phyloP scores from a whole-genome alignment of 2,888 invertebrate genomes.

The Crematogaster levior region DNA sequence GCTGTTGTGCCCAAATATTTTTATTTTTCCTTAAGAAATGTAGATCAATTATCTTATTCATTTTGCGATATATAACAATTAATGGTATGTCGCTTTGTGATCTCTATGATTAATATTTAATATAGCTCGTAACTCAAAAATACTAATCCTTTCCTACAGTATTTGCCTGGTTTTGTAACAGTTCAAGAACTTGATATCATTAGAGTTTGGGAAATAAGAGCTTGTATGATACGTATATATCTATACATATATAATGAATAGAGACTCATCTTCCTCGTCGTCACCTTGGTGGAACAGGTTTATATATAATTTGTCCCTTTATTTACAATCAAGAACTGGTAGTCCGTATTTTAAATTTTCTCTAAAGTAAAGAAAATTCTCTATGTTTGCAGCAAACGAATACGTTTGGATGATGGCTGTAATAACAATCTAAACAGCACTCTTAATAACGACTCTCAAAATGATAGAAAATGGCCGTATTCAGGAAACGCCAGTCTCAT shows the following conservation, averaged over 20 bases:
- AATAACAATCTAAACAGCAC: conserved; percentile 81
- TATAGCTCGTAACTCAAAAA: not conserved
- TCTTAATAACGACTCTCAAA: conserved; percentile 74
- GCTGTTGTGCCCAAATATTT: not conserved
- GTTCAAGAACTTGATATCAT: not conserved
- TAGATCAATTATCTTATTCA: not conserved
- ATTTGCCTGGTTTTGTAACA: conserved; percentile 21
- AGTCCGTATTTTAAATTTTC: not conserved
- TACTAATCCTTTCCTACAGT: conserved; percentile 14
- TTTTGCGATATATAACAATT: not conserved
- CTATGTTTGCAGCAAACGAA: conserved; percentile 78
- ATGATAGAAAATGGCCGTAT: conserved; percentile 79
- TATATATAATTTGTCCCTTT: conserved; percentile 27
- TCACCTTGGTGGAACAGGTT: conserved; percentile 76
- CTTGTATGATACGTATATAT: not conserved
- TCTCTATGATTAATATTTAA: not conserved
- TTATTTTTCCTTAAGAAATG: not conserved
- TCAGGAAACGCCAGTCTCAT: conserved; percentile 83
- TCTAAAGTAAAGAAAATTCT: not conserved
- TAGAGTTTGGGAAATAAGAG: not conserved
- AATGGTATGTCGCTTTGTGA: not conserved
- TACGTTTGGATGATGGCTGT: conserved; percentile 81
- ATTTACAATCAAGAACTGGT: not conserved
- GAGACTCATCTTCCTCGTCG: conserved; percentile 50
- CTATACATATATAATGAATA: conserved; percentile 49